Conservation (phyloP, 1,140 invertebrate genomes). For the Heliconius congener region DNA sequence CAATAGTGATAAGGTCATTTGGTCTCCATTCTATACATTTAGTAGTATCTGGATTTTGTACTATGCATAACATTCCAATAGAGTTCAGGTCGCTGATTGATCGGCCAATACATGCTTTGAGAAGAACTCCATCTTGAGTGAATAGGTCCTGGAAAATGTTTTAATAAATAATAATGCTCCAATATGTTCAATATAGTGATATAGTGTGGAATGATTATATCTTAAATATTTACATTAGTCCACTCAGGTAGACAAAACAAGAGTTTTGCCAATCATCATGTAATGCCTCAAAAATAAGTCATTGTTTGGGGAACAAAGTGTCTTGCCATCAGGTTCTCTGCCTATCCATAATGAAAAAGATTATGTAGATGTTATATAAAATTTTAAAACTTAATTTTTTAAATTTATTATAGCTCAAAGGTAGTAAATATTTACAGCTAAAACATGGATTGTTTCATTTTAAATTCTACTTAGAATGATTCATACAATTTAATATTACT, state of each 20-base stretch:
- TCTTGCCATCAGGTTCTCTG: no score
- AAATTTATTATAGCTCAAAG: no score
- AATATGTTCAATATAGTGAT: no score
- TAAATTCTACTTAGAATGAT: not conserved
- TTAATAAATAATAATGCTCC: not conserved
- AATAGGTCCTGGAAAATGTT: constrained; percentile 78
- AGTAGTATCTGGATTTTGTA: constrained; percentile 74
- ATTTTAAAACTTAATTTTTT: no score
- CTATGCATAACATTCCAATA: constrained; percentile 83
- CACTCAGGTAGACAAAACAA: no score
- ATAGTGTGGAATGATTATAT: no score
- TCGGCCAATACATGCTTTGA: constrained; percentile 81
- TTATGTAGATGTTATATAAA: no score
- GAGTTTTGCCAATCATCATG: no score
- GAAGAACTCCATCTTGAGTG: constrained; percentile 84
- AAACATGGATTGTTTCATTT: not conserved
- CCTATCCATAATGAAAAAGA: no score
- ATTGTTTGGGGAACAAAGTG: no score
- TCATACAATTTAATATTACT: not conserved
- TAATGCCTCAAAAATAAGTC: no score
- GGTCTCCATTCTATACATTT: constrained; percentile 90
- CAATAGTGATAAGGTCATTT: constrained; percentile 86
- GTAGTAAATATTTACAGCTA: not conserved
- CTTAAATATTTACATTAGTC: no score
- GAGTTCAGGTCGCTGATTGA: constrained; percentile 83